A percentile compares a stretch with the other conserved stretches of the same genome.
These are phyloP conservation scores for Formica exsecta DNA, from an alignment of 1,140 invertebrate genomes.

Conservation along the genomic window DNA sequence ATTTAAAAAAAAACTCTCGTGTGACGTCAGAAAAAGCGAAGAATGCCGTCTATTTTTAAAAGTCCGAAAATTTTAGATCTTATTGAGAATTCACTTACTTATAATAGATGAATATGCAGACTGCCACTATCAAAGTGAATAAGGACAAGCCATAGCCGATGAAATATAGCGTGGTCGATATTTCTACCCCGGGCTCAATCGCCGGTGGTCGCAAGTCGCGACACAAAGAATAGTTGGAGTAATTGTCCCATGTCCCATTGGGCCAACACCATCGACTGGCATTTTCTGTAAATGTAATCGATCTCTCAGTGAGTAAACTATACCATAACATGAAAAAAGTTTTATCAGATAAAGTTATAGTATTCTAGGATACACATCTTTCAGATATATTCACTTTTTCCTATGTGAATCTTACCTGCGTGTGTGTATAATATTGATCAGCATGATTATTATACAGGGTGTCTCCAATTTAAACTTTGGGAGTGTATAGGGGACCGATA, in stretches of 20 bases:
- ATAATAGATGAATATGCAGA: constrained; percentile 94
- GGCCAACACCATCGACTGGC: constrained; percentile 89
- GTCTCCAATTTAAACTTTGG: too few species aligned
- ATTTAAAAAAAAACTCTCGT: too few species aligned
- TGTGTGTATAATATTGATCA: too few species aligned
- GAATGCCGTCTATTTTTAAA: too few species aligned
- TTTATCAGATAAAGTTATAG: too few species aligned
- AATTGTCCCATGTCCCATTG: constrained; percentile 91
- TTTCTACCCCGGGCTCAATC: constrained; percentile 85
- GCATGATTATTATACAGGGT: too few species aligned
- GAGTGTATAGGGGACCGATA: too few species aligned
- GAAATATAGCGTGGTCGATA: constrained; percentile 90
- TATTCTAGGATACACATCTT: too few species aligned
- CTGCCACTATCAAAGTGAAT: constrained; percentile 91
- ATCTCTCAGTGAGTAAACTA: background rate
- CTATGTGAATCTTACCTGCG: too few species aligned
- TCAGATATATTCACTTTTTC: too few species aligned
- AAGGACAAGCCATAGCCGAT: constrained; percentile 93
- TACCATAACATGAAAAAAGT: background rate
- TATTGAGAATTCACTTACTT: constrained; percentile 88
- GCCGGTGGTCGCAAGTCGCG: constrained; percentile 84
- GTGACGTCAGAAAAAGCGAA: too few species aligned
- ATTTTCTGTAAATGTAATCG: constrained; percentile 88
- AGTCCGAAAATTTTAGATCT: background rate
- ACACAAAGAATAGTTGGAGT: constrained; percentile 90